Evolutionary conservation across 2,888 invertebrate genomes (phyloP), one percentile per base, ranked within the genome.

Genomic region (Allolobophora icterica): DNA sequence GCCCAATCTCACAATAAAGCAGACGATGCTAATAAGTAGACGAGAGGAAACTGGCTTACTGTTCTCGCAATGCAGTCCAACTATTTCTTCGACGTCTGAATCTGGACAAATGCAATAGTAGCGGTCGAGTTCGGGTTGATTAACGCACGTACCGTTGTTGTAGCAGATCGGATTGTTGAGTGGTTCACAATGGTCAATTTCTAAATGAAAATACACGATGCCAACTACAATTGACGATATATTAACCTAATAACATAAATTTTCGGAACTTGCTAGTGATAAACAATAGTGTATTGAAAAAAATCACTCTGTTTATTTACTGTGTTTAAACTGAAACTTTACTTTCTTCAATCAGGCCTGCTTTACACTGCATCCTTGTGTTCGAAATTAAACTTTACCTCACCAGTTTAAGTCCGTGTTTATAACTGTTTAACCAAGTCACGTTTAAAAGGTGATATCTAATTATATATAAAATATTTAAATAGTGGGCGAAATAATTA

Each of bases 101-200:
- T 71, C 71, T 71, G 71, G 90, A 90, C 71, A 52, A 45, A 38
- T 52, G 35, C 38, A 52, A 71, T 58, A 33, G n/a, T 90, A 71
- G 19, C 71, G 90, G 24, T 4, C 34, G 71, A 58, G 90, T 2
- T 90, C 58, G 71, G 40, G 90, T 45, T 90, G 90, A 58, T 34
- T 40, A 34, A 34, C 34, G 30, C 45, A 40, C 45, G 34, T 45
- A 19, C 40, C 38, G 40, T 21, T 8, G 34, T 34, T 42, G 38
- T 5, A 34, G 34, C 40, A 42, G 89, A 11, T 24, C 58, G 15
- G 8, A 24, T 5, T 17, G 8, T 13, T n/a, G 8, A 15, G 1
- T 15, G 13, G 15, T 45, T 0, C 30, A 11, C 71, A 71, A n/a
- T n/a, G 8, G 71, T 71, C 71, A 8, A n/a, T 71, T 0, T 30